phyloP scores from a whole-genome alignment of 2,888 invertebrate species.

The Priocnemis perturbator region DNA sequence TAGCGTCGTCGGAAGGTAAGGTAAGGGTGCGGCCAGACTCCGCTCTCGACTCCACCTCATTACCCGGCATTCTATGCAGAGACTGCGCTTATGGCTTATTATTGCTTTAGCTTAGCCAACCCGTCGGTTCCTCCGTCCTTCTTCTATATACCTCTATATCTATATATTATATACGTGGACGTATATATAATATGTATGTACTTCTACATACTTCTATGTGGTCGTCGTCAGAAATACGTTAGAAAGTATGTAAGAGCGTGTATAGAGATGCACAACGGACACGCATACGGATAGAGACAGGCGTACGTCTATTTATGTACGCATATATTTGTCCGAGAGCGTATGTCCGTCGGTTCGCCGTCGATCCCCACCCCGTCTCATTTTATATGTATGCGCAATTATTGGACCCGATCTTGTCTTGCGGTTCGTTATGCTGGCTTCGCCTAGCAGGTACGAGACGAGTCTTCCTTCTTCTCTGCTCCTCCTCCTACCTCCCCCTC shows the following conservation, averaged over 20 bases:
- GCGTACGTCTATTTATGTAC: constrained; percentile 6
- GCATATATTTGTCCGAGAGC: neutral
- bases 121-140: constrained; percentile 54
- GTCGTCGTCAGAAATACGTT: no score
- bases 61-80: constrained; percentile 75
- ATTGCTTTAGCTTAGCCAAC: constrained; percentile 70
- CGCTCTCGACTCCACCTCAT: constrained; percentile 74
- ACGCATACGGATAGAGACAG: neutral
- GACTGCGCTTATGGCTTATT: constrained; percentile 74
- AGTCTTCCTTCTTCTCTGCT: constrained; percentile 1
- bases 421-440: constrained; percentile 55
- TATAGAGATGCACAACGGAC: neutral
- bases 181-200: neutral
- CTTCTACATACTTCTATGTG: no score
- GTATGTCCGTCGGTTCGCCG: constrained; percentile 4
- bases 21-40: constrained; percentile 74
- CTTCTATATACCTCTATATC: constrained; percentile 46
- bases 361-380: constrained; percentile 30
- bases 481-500: neutral
- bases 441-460: constrained; percentile 31
- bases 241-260: no score
- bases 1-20: constrained; percentile 53
- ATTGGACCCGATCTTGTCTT: constrained; percentile 63
- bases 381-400: constrained; percentile 67
- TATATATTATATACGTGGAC: constrained; percentile 31